Base-by-base conservation (phyloP, 1,140 invertebrate genomes). In the Tetragnatha versicolor region DNA sequence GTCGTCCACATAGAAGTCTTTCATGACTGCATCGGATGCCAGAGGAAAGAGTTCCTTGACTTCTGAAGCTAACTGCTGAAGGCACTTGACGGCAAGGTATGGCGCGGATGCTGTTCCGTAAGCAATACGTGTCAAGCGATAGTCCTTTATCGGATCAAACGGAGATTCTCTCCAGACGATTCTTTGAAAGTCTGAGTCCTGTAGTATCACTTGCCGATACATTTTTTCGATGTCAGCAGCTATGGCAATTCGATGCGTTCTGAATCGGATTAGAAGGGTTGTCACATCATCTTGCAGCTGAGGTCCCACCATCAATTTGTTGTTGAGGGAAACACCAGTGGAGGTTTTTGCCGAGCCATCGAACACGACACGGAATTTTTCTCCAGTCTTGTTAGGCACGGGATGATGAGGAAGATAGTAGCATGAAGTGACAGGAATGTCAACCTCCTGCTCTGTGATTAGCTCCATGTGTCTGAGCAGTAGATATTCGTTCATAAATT, bases 381-480 rank as follows among this genome's bases (percentile, higher is more conserved):
- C 84, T 17, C 39, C 39, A 1, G 84, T 84, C 7, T 58, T 58
- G 14, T 79, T 79, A 12, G 0, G 88, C 85, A 0, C 61, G 68
- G 42, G 39, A 42, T 87, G 86, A 83, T 88, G 87, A 3, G 87
- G 86, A 9, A 88, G 84, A 85, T 88, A 84, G 84, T 81, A 83
- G 79, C 89, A 3, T 10, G 60, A 29, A 9, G 14, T 29, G 25
- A 29, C 25, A 6, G 51, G 51, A n/a, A n/a, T 25, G 14, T n/a
- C 51, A 53, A n/a, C 17, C 12, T 63, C 65, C 20, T 12, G 14
- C 7, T 42, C 20, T 68, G 17, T 12, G 1, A 68, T 25, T 35
- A 20, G 14, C 17, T 68, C 35, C 65, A 68, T 68, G 39, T 68
- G 65, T 20, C 27, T 29, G 9, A 68, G 35, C 9, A 1, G 1